Percentiles rank a stretch among this genome's conserved stretches.
Evolutionary conservation across 2,888 invertebrate species (phyloP).

Genomic region (Drosophila tanythrix): DNA sequence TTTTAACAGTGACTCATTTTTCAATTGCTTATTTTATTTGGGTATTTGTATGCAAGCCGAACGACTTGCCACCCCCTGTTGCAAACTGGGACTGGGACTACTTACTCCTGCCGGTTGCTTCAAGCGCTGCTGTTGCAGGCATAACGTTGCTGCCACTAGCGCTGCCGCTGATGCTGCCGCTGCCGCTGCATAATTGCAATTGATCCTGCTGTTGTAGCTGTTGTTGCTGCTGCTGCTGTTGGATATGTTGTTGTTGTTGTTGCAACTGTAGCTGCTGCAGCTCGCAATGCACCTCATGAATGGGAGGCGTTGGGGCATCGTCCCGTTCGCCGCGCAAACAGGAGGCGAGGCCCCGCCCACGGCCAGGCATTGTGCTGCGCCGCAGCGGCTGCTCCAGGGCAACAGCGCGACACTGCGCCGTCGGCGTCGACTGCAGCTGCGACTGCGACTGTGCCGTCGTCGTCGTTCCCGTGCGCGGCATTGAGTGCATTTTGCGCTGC

Average conservation of each 20-base stretch:
- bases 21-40: not conserved
- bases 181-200: slow-evolving; percentile 49
- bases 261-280: slow-evolving; percentile 67
- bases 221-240: slow-evolving; percentile 52
- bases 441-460: slow-evolving; percentile 15
- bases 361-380: slow-evolving; percentile 82
- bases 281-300: slow-evolving; percentile 68
- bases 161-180: slow-evolving; percentile 37
- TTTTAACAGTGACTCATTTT: not conserved
- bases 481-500: slow-evolving; percentile 66
- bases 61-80: not conserved
- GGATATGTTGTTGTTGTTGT: slow-evolving; percentile 69
- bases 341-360: slow-evolving; percentile 84
- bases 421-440: slow-evolving; percentile 28
- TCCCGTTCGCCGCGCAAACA: slow-evolving; percentile 85
- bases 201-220: slow-evolving; percentile 54
- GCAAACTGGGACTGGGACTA: slow-evolving; percentile 5
- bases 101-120: slow-evolving; percentile 78
- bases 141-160: slow-evolving; percentile 29
- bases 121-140: slow-evolving; percentile 49
- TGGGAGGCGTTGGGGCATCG: slow-evolving; percentile 77
- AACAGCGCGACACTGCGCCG: slow-evolving; percentile 47
- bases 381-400: slow-evolving; percentile 72
- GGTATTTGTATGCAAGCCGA: not conserved
- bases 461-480: slow-evolving; percentile 60